Conservation (phyloP, 2,113 vertebrate genomes). For the Cavia porcellus region DNA sequence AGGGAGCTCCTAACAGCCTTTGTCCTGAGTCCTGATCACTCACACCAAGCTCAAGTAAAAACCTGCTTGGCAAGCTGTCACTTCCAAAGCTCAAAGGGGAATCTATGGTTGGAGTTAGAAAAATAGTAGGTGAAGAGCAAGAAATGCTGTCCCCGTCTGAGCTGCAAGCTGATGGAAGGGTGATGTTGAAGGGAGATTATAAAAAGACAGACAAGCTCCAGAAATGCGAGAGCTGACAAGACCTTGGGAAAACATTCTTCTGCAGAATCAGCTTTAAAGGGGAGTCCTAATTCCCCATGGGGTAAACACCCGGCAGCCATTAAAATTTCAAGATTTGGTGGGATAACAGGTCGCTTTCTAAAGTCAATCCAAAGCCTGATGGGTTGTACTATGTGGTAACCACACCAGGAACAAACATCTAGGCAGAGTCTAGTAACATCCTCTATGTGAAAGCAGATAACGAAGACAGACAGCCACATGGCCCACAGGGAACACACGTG, state of each 20-base stretch:
- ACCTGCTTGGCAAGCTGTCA: neutral
- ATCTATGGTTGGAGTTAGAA: neutral
- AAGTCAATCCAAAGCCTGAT: neutral
- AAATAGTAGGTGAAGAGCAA: neutral
- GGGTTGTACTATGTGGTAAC: neutral
- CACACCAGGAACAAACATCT: neutral
- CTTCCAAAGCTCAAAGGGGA: constrained; percentile 41
- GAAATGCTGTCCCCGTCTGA: neutral
- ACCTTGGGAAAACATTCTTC: neutral
- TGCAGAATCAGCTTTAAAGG: neutral
- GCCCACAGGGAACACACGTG: neutral
- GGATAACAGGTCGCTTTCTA: neutral
- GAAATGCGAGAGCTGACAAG: neutral
- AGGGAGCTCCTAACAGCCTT: neutral
- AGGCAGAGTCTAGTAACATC: constrained; percentile 29
- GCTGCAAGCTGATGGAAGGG: neutral
- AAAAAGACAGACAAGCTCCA: neutral
- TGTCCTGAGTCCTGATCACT: constrained; percentile 1
- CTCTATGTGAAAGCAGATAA: neutral
- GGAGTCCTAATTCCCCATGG: neutral
- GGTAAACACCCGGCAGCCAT: neutral
- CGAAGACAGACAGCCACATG: neutral
- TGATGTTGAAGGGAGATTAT: neutral
- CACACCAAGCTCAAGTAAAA: neutral
- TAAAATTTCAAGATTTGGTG: neutral